A percentile compares a stretch with the other conserved stretches of the same genome.
phyloP scores from a whole-genome alignment of 2,888 invertebrate genomes.

The Calameuta idolon region DNA sequence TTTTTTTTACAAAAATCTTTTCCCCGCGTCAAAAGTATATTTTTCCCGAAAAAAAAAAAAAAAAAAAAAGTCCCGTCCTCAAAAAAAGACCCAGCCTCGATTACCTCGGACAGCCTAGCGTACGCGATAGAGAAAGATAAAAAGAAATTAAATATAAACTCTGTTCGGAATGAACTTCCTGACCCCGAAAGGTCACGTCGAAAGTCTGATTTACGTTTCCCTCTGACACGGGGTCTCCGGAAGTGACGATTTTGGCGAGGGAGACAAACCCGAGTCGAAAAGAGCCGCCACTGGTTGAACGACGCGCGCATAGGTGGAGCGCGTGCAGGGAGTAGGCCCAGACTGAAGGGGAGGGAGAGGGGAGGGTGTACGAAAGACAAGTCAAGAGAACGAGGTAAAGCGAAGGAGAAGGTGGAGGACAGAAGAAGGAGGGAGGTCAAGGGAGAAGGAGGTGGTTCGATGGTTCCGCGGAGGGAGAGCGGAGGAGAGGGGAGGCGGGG shows the following conservation, averaged over 20 bases:
- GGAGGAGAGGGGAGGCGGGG: conserved; percentile 31
- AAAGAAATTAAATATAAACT: no score
- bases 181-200: background rate
- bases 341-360: no score
- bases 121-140: no score
- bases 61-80: no score
- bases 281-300: background rate
- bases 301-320: background rate
- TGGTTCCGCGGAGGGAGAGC: conserved; percentile 18
- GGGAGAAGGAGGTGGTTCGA: conserved; percentile 28
- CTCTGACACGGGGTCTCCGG: background rate
- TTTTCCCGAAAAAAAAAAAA: no score
- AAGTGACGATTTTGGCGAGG: background rate
- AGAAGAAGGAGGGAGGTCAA: background rate
- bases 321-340: no score
- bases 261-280: background rate
- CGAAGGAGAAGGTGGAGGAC: conserved; percentile 4
- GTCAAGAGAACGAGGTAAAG: background rate
- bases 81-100: no score
- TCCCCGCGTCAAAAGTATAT: no score
- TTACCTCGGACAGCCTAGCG: no score
- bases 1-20: no score
- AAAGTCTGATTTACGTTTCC: background rate
- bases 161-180: no score
- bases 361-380: background rate